Conservation (phyloP, 2,888 invertebrate species). For the Imbricaverruca yamaguchii region DNA sequence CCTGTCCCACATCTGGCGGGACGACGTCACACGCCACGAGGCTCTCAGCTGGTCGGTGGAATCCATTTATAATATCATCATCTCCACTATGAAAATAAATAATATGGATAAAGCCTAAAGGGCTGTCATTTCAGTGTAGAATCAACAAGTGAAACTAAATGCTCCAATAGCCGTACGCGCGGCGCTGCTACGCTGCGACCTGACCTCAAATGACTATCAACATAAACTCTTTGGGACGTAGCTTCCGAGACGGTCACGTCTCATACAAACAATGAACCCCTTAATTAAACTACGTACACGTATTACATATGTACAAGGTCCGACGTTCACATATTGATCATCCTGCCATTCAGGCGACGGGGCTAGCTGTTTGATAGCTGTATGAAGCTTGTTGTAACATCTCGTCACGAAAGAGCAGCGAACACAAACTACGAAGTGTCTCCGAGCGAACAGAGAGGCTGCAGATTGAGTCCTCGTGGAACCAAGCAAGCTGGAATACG, state of each 20-base stretch:
- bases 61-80: neutral
- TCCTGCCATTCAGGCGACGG: too few species aligned
- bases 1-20: too few species aligned
- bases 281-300: neutral
- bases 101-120: neutral
- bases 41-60: neutral
- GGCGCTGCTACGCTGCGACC: neutral
- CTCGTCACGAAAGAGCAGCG: too few species aligned
- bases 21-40: neutral
- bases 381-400: too few species aligned
- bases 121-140: constrained; percentile 3
- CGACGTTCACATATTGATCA: too few species aligned
- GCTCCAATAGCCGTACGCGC: neutral
- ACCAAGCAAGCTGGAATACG: too few species aligned
- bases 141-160: constrained; percentile 18
- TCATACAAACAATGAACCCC: neutral
- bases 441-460: too few species aligned
- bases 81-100: neutral
- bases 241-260: neutral
- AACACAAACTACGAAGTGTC: too few species aligned
- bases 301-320: neutral
- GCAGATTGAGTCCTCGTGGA: too few species aligned
- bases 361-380: too few species aligned
- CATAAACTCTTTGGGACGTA: neutral
- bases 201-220: constrained; percentile 15